phyloP scores from a whole-genome alignment of 2,888 invertebrate genomes.

The Drosophila mettleri region DNA sequence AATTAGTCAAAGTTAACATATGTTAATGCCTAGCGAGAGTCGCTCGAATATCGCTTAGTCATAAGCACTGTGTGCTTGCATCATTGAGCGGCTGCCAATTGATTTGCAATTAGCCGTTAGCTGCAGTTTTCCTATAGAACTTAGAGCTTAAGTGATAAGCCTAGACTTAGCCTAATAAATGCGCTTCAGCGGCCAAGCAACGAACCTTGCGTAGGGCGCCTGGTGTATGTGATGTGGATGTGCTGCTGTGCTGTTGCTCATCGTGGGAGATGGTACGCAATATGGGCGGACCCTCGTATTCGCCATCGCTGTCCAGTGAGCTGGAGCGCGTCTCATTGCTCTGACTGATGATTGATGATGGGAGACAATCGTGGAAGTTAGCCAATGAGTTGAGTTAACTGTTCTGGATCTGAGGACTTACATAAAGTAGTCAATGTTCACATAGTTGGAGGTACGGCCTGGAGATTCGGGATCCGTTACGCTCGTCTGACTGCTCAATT shows the following conservation, averaged over 20 bases:
- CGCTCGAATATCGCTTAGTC: constrained; percentile 20
- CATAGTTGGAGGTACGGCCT: constrained; percentile 93
- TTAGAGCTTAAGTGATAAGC: neutral
- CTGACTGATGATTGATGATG: constrained; percentile 81
- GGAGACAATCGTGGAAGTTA: constrained; percentile 7
- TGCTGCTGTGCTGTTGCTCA: constrained; percentile 84
- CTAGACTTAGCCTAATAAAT: neutral
- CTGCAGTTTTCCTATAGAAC: neutral
- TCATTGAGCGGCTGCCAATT: constrained; percentile 14
- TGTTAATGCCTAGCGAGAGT: constrained; percentile 17
- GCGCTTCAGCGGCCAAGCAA: constrained; percentile 5
- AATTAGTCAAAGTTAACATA: constrained; percentile 24
- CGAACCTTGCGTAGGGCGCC: constrained; percentile 84
- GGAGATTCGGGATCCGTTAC: constrained; percentile 90
- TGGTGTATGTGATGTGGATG: constrained; percentile 84
- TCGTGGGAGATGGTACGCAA: constrained; percentile 88
- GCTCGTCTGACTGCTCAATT: constrained; percentile 85
- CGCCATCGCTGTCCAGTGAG: constrained; percentile 86
- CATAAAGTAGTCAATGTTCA: constrained; percentile 96
- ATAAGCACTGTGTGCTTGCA: constrained; percentile 3
- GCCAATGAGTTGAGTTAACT: neutral
- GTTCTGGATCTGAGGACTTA: constrained; percentile 83
- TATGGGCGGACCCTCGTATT: constrained; percentile 86
- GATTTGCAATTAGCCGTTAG: constrained; percentile 20
- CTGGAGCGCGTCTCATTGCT: constrained; percentile 86